These are phyloP conservation scores for Anser cygnoides DNA, from an alignment of 2,113 vertebrate genomes.

Conservation along the genomic window DNA sequence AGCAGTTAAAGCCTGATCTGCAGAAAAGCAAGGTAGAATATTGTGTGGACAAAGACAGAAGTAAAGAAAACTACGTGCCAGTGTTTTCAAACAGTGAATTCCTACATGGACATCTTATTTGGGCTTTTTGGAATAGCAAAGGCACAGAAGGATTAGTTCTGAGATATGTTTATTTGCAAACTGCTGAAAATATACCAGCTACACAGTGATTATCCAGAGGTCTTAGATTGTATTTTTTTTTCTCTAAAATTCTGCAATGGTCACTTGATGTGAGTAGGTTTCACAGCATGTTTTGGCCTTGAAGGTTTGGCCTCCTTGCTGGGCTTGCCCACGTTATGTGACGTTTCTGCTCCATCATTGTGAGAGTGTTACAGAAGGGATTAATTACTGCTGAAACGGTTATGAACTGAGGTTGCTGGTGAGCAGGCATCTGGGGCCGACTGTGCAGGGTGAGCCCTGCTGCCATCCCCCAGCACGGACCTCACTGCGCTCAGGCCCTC, in stretches of 20 bases:
- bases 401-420: not conserved
- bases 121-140: not conserved
- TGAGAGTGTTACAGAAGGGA: not conserved
- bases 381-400: not conserved
- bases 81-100: not conserved
- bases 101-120: not conserved
- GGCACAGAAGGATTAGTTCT: not conserved
- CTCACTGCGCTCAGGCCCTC: not conserved
- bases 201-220: not conserved
- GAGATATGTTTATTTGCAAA: not conserved
- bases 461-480: not conserved
- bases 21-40: not conserved
- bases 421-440: not conserved
- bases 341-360: not conserved
- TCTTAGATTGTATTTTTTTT: not conserved
- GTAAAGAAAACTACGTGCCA: not conserved
- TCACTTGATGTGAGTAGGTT: not conserved
- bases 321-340: not conserved
- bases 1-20: not conserved
- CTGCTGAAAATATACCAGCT: not conserved
- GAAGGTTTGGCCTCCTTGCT: rapidly evolving
- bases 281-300: rapidly evolving
- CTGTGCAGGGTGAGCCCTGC: not conserved
- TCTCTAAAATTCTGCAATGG: not conserved
- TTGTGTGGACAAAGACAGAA: not conserved